These are phyloP conservation scores for Luffia ferchaultella DNA, from an alignment of 2,888 invertebrate genomes.

Conservation along the genomic window DNA sequence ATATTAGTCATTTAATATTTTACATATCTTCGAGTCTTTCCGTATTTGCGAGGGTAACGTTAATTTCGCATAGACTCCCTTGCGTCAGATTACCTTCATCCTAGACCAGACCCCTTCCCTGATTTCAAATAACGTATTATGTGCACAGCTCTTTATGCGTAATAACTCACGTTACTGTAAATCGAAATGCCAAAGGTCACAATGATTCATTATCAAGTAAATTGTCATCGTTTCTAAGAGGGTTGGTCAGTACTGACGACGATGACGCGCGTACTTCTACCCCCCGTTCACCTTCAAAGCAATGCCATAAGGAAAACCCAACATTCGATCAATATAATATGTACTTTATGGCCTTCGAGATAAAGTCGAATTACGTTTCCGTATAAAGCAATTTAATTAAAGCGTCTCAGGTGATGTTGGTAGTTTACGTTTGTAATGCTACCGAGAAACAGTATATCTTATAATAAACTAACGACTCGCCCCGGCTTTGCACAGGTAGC, in stretches of 20 bases:
- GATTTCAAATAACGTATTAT: no score
- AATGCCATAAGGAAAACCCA: not conserved
- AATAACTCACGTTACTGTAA: no score
- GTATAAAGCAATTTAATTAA: not conserved
- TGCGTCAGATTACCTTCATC: no score
- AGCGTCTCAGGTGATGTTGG: no score
- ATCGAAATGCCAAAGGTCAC: not conserved
- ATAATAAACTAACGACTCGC: no score
- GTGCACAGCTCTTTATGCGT: no score
- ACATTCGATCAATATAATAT: not conserved
- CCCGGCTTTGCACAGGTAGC: no score
- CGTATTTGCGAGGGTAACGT: no score
- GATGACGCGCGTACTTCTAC: not conserved
- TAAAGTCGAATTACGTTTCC: not conserved
- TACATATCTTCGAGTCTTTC: no score
- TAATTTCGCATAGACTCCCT: no score
- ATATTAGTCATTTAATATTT: no score
- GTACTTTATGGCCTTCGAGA: not conserved
- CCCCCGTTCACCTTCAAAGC: not conserved
- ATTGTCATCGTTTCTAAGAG: not conserved
- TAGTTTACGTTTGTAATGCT: not conserved
- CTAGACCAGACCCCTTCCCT: no score
- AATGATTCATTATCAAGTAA: not conserved
- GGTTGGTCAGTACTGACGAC: not conserved
- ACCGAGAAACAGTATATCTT: not conserved